Evolutionary conservation across 2,113 vertebrate species (phyloP).

Genomic region (Amphiprion percula): DNA sequence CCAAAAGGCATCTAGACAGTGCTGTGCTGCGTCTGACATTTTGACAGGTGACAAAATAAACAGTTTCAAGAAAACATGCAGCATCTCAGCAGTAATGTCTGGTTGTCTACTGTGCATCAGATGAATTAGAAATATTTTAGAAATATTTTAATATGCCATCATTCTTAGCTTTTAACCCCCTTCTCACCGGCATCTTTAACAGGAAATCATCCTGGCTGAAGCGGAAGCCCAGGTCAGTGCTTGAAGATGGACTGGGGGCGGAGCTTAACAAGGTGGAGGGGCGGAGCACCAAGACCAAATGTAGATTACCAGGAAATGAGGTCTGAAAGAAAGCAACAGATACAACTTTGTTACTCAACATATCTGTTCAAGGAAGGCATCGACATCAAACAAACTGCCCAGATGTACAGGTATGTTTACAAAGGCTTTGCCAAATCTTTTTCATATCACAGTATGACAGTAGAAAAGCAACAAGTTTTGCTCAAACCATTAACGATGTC

Average conservation of each 20-base stretch:
- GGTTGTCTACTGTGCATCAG: neutral
- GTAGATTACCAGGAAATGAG: slow-evolving; percentile 95
- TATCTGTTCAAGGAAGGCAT: neutral
- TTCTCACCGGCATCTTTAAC: slow-evolving; percentile 92
- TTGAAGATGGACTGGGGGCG: slow-evolving; percentile 83
- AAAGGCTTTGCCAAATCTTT: neutral
- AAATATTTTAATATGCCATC: neutral
- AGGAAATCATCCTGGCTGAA: slow-evolving; percentile 97
- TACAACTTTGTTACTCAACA: neutral
- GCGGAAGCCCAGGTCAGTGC: slow-evolving; percentile 95
- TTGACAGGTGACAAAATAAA: slow-evolving; percentile 5
- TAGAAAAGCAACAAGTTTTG: no score
- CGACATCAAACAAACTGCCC: neutral
- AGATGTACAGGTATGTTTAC: neutral
- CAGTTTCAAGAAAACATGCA: neutral
- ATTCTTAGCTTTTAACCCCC: neutral
- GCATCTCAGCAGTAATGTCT: neutral
- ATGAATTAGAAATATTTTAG: neutral
- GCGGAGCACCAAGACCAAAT: slow-evolving; percentile 93
- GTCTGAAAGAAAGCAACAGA: slow-evolving; percentile 78
- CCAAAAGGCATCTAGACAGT: neutral
- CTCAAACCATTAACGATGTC: no score
- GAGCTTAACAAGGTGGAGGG: slow-evolving; percentile 86
- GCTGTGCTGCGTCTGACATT: neutral
- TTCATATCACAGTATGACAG: neutral